These are phyloP conservation scores for Percopsis transmontana DNA, from an alignment of 2,113 vertebrate species.

Conservation along the genomic window DNA sequence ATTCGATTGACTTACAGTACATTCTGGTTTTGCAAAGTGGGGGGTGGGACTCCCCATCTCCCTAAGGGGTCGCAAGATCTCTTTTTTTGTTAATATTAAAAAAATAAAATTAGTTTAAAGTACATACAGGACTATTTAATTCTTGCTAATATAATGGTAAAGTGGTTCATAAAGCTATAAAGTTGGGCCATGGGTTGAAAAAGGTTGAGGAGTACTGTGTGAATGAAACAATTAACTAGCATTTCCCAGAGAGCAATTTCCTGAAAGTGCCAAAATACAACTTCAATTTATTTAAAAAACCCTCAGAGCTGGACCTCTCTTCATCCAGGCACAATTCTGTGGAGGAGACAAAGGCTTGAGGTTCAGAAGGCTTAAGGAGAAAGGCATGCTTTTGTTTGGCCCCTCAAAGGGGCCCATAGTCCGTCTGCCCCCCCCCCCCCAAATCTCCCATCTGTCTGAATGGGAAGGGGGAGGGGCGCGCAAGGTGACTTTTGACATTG, in stretches of 20 bases:
- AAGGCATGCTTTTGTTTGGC: slow-evolving; percentile 44
- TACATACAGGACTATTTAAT: no score
- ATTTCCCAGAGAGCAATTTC: neutral
- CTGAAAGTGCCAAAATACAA: neutral
- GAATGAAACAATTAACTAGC: no score
- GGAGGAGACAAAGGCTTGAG: slow-evolving; percentile 32
- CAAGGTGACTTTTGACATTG: slow-evolving; percentile 55
- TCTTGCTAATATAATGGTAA: no score
- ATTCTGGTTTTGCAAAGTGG: no score
- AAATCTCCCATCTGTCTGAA: slow-evolving; percentile 57
- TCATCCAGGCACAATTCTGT: slow-evolving; percentile 10
- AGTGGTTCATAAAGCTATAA: no score
- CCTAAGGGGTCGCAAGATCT: no score
- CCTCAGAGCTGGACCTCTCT: neutral
- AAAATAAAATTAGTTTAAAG: no score
- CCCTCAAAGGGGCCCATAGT: slow-evolving; percentile 36
- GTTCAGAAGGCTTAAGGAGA: slow-evolving; percentile 17
- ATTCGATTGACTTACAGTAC: no score
- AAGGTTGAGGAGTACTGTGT: no score
- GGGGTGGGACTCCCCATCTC: no score
- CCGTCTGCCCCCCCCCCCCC: slow-evolving; percentile 40
- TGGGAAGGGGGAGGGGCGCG: neutral
- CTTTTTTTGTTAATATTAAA: no score
- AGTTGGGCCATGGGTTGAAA: no score
- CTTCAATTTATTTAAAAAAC: neutral